Evolutionary conservation across 2,797 vertebrate genomes (phyloP), one percentile per base, ranked within the genome.

Genomic region (Allobates femoralis): DNA sequence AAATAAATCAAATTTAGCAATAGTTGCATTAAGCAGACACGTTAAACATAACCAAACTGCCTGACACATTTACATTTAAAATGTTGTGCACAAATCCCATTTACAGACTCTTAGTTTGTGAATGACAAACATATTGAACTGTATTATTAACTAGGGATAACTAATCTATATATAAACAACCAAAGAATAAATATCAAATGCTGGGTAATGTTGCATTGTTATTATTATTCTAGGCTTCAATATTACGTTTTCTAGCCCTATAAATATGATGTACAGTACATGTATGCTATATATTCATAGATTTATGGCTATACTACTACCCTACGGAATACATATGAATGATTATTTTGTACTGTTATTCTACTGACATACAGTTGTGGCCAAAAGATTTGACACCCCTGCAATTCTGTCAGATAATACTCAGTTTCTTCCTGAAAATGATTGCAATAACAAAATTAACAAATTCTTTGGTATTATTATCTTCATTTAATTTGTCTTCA

Each of bases 1-100:
- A 77, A 84, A 84, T 56, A 60, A 87, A 87, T 87, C 55, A 37
- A 62, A 79, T 84, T 74, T 81, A 67, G 67, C 75, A 81, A 87
- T 64, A 79, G 37, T 58, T 87, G 86, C 81, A 84, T 55, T 73
- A 83, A 74, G 81, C 32, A 74, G 81, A 64, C 58, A 55, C 12
- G 56, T 81, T 81, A 74, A 60, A 66, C 69, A 80, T 81, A 73
- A 64, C 26, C 66, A 64, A 34, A 66, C 66, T 80, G 76, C 32
- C 81, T 66, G 58, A 56, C 41, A 56, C 77, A 84, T 84, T 79
- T 84, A 50, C 53, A 84, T 62, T 37, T 79, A 67, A 73, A 87
- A 87, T 84, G 46, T 67, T 26, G 32, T 30, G 30, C 18, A 73
- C 41, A 73, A 74, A 79, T 79, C 55, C 46, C 77, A 79, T 84